Conservation (phyloP, 2,888 invertebrate species). For the Diarsia dahlii region DNA sequence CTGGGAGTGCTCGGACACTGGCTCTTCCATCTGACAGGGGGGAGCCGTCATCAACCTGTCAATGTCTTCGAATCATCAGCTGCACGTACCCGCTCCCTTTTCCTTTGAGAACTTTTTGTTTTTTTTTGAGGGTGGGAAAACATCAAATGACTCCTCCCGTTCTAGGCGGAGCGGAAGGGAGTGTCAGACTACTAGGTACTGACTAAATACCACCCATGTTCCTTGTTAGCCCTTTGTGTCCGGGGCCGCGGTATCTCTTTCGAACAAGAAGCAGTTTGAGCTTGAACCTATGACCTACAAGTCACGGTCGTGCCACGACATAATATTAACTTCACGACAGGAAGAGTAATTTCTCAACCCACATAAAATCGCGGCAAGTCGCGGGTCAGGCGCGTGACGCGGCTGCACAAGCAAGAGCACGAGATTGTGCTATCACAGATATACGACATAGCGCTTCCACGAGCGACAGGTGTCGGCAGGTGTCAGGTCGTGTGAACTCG, state of each 20-base stretch:
- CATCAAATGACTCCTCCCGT: too few species aligned
- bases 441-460: constrained; percentile 47
- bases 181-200: too few species aligned
- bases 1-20: not conserved
- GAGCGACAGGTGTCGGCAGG: constrained; percentile 30
- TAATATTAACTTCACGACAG: not conserved
- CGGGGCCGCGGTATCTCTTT: too few species aligned
- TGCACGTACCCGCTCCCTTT: not conserved
- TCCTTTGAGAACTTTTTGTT: not conserved
- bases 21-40: not conserved
- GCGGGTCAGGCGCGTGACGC: not conserved
- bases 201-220: too few species aligned
- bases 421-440: constrained; percentile 44
- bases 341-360: not conserved
- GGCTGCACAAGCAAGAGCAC: not conserved
- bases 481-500: constrained; percentile 33
- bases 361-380: constrained; percentile 4
- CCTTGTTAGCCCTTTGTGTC: too few species aligned
- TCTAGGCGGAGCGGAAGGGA: too few species aligned
- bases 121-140: too few species aligned
- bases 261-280: not conserved
- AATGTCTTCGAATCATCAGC: not conserved
- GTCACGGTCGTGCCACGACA: not conserved
- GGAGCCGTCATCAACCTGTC: not conserved
- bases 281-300: not conserved